These are phyloP conservation scores for Xylocampa areola DNA, from an alignment of 2,888 invertebrate genomes.

Conservation along the genomic window DNA sequence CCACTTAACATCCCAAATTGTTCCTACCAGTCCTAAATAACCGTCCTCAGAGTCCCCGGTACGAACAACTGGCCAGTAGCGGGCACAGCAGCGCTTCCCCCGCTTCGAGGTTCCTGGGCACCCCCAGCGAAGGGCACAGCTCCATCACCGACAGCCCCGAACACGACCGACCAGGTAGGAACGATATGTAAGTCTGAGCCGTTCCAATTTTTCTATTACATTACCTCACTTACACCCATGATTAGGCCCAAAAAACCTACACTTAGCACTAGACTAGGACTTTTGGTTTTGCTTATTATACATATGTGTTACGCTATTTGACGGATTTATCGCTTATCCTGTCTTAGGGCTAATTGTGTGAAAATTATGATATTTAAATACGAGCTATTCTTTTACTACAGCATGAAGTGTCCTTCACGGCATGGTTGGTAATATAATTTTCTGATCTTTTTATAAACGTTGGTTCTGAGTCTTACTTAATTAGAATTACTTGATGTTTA, in stretches of 20 bases:
- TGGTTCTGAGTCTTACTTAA: conserved; percentile 78
- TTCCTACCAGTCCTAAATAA: conserved; percentile 54
- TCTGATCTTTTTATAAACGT: conserved; percentile 51
- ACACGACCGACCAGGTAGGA: conserved; percentile 88
- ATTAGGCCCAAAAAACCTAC: conserved; percentile 44
- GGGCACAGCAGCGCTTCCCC: conserved; percentile 85
- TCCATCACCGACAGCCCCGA: conserved; percentile 84
- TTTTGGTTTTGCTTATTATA: conserved; percentile 38
- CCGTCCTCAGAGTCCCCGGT: conserved; percentile 83
- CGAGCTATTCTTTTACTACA: conserved; percentile 29
- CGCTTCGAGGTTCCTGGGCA: conserved; percentile 80
- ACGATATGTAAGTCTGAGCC: conserved; percentile 88
- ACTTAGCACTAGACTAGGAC: conserved; percentile 44
- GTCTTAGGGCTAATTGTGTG: conserved; percentile 28
- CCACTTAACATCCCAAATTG: conserved; percentile 39
- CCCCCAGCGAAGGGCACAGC: conserved; percentile 83
- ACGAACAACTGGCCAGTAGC: conserved; percentile 86
- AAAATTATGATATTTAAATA: conserved; percentile 29
- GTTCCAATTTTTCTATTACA: conserved; percentile 85
- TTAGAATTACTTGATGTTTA: conserved; percentile 30
- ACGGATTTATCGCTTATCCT: conserved; percentile 30
- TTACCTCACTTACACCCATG: conserved; percentile 63
- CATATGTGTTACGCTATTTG: conserved; percentile 38
- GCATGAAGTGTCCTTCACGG: conserved; percentile 66
- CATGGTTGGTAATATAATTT: conserved; percentile 59